Evolutionary conservation across 2,113 vertebrate species (phyloP), one percentile per base, ranked within the genome.

Genomic region (Menura novaehollandiae): DNA sequence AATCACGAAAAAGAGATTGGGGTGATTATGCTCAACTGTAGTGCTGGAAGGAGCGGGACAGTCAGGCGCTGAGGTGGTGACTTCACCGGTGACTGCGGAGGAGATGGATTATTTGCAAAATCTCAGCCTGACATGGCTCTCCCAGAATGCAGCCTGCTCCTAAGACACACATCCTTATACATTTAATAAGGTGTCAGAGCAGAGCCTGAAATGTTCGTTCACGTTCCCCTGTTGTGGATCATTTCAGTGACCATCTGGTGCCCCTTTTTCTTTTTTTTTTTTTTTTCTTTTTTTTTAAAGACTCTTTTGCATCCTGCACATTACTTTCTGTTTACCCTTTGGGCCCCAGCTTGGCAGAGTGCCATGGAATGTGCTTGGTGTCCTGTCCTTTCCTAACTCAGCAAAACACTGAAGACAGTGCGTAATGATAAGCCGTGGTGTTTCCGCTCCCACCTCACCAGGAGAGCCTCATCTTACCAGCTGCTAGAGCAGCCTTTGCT

Each of bases 181-280:
- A 5, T 84, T 95, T 94, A 84, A 86, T 92, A 96, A 92, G 79
- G 79, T 96, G 80, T 77, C 88, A 71, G 59, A 93, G 55, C 47
- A 68, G 79, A 86, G 72, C 73, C 68, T 44, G 47, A 90, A 88
- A 63, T 28, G 22, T 63, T 95, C 44, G 0, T 62, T 91, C 68
- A 30, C 59, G 41, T 88, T 85, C 51, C 75, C 35, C 74, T 67
- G 33, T 56, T 77, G 85, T 86, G 82, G 63, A 92, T 91, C 59
- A 49, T 85, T 93, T 91, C 60, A 80, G 71, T 86, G 88, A 81
- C 72, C 85, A 92, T 51, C 85, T 94, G 88, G 88, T 93, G 78
- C 47, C 56, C 58, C 58, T 72, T 49, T 82, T 39, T 37, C 24
- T 75, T 58, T 63, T 35, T 60, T 86, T 64, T 30, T 28, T 75